Percentiles rank a stretch among this genome's conserved stretches.
phyloP scores from a whole-genome alignment of 2,888 invertebrate species.

The Micropterix aruncella region DNA sequence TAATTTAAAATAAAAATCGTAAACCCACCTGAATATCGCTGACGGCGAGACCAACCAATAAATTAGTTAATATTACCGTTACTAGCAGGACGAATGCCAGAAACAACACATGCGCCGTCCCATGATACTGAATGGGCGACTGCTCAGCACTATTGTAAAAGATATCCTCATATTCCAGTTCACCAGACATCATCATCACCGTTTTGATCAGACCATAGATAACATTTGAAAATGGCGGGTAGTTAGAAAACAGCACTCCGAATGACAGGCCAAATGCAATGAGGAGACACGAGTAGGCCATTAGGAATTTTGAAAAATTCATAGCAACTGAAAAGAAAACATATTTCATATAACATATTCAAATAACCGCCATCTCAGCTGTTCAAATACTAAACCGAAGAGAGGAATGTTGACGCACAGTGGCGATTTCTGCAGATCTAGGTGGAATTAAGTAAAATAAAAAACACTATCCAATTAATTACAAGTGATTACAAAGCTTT shows the following conservation, averaged over 20 bases:
- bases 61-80: conserved; percentile 69
- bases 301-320: conserved; percentile 68
- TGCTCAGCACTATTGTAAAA: conserved; percentile 46
- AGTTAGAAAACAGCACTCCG: conserved; percentile 67
- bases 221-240: conserved; percentile 53
- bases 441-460: too few species aligned
- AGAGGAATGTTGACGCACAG: too few species aligned
- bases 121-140: conserved; percentile 44
- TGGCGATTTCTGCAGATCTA: too few species aligned
- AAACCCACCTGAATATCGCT: conserved; percentile 64
- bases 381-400: too few species aligned
- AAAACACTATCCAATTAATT: too few species aligned
- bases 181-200: conserved; percentile 81
- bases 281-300: conserved; percentile 68
- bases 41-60: conserved; percentile 74
- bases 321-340: conserved; percentile 48
- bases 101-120: conserved; percentile 64
- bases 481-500: too few species aligned
- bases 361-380: too few species aligned
- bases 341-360: too few species aligned
- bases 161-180: conserved; percentile 73
- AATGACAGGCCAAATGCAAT: conserved; percentile 71
- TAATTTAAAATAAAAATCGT: too few species aligned
- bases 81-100: conserved; percentile 64
- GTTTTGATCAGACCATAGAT: conserved; percentile 56